These are phyloP conservation scores for Platycercus adscitus DNA, from an alignment of 2,113 vertebrate genomes.

Conservation along the genomic window DNA sequence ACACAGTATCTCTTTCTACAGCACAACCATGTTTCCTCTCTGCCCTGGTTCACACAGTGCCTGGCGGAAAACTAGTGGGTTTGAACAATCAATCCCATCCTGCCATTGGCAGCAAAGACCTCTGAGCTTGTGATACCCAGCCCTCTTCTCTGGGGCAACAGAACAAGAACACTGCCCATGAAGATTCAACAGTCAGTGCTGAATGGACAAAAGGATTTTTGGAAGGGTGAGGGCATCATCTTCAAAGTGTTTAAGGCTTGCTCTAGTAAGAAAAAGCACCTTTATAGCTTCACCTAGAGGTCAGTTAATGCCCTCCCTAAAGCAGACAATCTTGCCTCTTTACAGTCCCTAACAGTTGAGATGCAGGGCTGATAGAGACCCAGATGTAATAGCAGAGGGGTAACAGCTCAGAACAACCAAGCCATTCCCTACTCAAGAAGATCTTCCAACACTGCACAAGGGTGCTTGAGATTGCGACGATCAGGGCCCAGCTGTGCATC, in stretches of 20 bases:
- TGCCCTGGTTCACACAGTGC: not conserved
- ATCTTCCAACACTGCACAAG: not conserved
- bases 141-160: not conserved
- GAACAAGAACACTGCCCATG: not conserved
- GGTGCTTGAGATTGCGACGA: not conserved
- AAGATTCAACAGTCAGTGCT: not conserved
- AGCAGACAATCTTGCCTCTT: not conserved
- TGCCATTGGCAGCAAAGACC: not conserved
- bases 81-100: not conserved
- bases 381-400: not conserved
- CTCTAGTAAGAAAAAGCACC: not conserved
- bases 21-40: not conserved
- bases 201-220: not conserved
- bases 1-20: not conserved
- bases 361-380: not conserved
- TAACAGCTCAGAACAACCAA: not conserved
- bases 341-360: not conserved
- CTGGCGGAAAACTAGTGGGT: not conserved
- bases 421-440: not conserved
- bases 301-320: not conserved
- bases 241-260: not conserved
- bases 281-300: not conserved
- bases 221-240: not conserved
- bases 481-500: not conserved
- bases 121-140: not conserved